A percentile compares a stretch with the other conserved stretches of the same genome.
Conservation (phyloP, 2,113 vertebrate genomes). For the Chaetorhynchus papuensis region DNA sequence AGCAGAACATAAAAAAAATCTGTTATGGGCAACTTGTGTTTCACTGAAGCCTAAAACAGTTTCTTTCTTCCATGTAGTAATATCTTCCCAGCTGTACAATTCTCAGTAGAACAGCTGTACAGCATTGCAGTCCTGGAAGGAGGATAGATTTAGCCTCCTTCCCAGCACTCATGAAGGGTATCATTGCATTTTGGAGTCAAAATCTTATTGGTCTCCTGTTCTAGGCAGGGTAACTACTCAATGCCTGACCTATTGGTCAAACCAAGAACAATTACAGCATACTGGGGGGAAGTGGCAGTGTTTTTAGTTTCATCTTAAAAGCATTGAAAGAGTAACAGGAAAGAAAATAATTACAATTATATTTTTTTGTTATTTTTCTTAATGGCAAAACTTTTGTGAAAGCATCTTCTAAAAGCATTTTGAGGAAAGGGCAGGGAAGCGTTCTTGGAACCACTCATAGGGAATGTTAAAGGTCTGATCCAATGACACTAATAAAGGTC, state of each 20-base stretch:
- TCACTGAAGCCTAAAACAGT: background rate
- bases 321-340: background rate
- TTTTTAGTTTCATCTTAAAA: background rate
- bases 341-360: background rate
- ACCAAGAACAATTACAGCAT: background rate
- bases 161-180: background rate
- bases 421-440: background rate
- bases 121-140: background rate
- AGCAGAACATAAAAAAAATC: background rate
- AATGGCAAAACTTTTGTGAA: background rate
- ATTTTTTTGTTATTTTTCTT: background rate
- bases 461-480: background rate
- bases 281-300: background rate
- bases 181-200: background rate
- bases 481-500: background rate
- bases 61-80: background rate
- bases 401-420: background rate
- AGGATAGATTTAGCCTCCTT: background rate
- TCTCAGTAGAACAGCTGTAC: background rate
- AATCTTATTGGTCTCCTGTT: background rate
- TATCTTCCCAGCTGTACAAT: background rate
- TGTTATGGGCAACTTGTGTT: background rate
- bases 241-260: background rate
- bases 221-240: background rate
- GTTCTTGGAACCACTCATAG: background rate